Evolutionary conservation across 2,888 invertebrate species (phyloP).

Genomic region (Aproaerema taeniolella): DNA sequence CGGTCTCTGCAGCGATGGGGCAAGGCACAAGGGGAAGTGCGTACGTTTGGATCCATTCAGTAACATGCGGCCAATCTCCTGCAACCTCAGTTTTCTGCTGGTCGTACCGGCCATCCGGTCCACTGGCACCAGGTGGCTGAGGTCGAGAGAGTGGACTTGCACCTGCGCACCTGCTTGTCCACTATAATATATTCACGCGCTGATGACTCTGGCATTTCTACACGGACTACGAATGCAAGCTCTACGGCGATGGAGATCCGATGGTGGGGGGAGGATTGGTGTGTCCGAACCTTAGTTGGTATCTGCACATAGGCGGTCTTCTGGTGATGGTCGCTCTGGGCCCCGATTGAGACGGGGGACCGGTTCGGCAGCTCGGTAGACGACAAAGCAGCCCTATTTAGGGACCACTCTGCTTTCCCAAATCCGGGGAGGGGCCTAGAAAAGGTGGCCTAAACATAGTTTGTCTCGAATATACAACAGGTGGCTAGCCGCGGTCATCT

Average conservation of each 20-base stretch:
- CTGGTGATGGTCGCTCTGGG: slow-evolving; percentile 22
- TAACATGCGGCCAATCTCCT: slow-evolving; percentile 3
- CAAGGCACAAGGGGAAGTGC: slow-evolving; percentile 2
- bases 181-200: slow-evolving; percentile 21
- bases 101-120: no score
- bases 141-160: slow-evolving; percentile 12
- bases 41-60: neutral
- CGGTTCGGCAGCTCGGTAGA: slow-evolving; percentile 12
- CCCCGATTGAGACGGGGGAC: slow-evolving; percentile 18
- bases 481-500: slow-evolving; percentile 10
- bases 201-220: slow-evolving; percentile 13
- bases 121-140: neutral
- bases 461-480: neutral
- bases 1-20: neutral
- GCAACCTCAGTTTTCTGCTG: slow-evolving; percentile 1
- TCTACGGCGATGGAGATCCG: slow-evolving; percentile 13
- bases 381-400: slow-evolving; percentile 5
- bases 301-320: slow-evolving; percentile 24
- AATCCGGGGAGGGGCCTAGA: no score
- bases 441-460: no score
- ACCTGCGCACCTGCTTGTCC: slow-evolving; percentile 16
- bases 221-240: slow-evolving; percentile 11
- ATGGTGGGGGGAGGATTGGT: slow-evolving; percentile 11
- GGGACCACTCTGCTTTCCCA: slow-evolving; percentile 17
- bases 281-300: slow-evolving; percentile 17